Percentiles rank a stretch among this genome's conserved stretches.
Evolutionary conservation across 2,888 invertebrate genomes (phyloP).

Genomic region (Netelia melanura): DNA sequence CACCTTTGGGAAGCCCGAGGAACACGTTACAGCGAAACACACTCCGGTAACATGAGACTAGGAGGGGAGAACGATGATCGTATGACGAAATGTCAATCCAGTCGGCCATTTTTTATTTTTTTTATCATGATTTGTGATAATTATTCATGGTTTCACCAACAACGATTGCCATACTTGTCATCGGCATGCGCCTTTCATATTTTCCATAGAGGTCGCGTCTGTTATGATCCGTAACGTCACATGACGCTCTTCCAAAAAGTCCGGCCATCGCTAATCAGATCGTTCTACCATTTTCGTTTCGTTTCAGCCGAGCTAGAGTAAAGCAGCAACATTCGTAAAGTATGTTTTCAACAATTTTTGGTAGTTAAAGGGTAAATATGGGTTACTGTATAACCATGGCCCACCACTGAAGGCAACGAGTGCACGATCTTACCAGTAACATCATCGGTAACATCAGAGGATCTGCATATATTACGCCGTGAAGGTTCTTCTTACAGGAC

Average conservation of each 20-base stretch:
- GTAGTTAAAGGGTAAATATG: neutral
- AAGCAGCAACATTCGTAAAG: no score
- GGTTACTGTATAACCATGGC: neutral
- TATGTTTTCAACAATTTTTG: no score
- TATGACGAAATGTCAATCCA: neutral
- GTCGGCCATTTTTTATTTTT: neutral
- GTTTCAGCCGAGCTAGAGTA: no score
- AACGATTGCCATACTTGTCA: neutral
- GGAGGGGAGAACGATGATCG: constrained; percentile 66
- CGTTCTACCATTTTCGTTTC: no score
- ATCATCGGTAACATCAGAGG: neutral
- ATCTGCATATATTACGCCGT: constrained; percentile 7
- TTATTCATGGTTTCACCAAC: neutral
- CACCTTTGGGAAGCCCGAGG: constrained; percentile 29
- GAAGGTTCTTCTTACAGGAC: neutral
- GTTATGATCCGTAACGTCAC: no score
- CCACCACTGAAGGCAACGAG: neutral
- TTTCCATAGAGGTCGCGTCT: no score
- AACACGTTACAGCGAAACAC: constrained; percentile 56
- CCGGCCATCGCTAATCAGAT: no score
- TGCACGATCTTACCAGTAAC: neutral
- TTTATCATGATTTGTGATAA: neutral
- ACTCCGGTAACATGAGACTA: constrained; percentile 81
- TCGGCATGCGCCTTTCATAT: neutral
- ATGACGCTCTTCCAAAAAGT: no score